phyloP scores from a whole-genome alignment of 2,113 vertebrate genomes.

The Oceanodroma tethys region DNA sequence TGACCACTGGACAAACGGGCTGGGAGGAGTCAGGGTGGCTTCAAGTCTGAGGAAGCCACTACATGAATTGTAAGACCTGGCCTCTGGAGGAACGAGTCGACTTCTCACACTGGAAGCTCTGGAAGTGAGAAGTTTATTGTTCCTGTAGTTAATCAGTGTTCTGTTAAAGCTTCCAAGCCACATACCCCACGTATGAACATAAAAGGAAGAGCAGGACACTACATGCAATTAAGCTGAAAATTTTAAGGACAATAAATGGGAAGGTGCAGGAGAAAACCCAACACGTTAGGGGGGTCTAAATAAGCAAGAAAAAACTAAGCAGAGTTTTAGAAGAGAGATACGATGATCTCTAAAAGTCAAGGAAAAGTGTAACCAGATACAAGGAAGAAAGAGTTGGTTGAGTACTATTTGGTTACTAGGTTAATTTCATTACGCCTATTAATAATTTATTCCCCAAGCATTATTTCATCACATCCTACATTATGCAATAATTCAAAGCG shows the following conservation, averaged over 20 bases:
- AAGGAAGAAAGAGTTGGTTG: not conserved
- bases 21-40: not conserved
- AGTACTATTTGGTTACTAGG: not conserved
- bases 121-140: not conserved
- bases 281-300: not conserved
- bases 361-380: not conserved
- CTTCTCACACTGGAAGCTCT: not conserved
- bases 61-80: not conserved
- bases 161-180: not conserved
- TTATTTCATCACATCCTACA: not conserved
- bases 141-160: not conserved
- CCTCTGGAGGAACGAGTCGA: not conserved
- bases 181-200: accelerated
- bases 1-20: accelerated
- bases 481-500: not conserved
- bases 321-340: not conserved
- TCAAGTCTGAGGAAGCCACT: not conserved
- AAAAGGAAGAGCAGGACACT: not conserved
- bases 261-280: not conserved
- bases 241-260: not conserved
- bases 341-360: not conserved
- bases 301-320: not conserved
- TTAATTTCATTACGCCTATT: not conserved
- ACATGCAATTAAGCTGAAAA: not conserved
- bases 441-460: not conserved